Evolutionary conservation across 2,113 vertebrate genomes (phyloP), one percentile per base, ranked within the genome.

Genomic region (Etheostoma spectabile): DNA sequence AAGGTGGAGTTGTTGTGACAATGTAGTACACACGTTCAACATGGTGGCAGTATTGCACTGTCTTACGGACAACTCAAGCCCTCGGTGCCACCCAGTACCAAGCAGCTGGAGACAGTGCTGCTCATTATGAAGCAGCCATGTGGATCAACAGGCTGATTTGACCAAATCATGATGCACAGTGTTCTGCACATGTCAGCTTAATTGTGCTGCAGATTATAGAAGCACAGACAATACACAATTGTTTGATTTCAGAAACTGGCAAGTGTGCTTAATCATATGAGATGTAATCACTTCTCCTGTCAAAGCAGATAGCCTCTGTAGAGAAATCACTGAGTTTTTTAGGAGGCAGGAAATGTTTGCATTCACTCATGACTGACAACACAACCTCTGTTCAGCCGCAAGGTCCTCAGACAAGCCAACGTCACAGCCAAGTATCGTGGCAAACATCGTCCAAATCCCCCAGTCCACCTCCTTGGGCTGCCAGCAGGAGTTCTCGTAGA

Each of bases 31-130:
- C 61, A 75, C 65, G 83, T 63, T 81, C 75, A 91, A 90, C 93
- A 94, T 85, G 88, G 93, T 93, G 94, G 94, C 95, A 94, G 92
- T 95, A 86, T 94, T 94, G 93, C 89, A 90, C 95, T 92, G 80
- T 90, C 83, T 64, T 46, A 82, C 19, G 60, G 67, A 64, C 74
- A 83, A 46, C 22, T 64, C 12, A 24, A 83, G 61, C 59, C 24
- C 46, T 69, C 11, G 13, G 84, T 90, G 82, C 67, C 81, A 77
- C 52, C 82, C 79, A 60, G 76, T 77, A 74, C 73, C 81, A 86
- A 81, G 80, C 76, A 66, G 81, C 60, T 48, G 53, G 30, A 84
- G 70, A 74, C 77, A 84, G 80, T 69, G 80, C 74, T 68, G 65
- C 48, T 71, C 69, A 61, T 82, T 86, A 68, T 80, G 56, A 53